Base-by-base conservation (phyloP, 2,888 invertebrate genomes). In the Cosmorhoe ocellata region DNA sequence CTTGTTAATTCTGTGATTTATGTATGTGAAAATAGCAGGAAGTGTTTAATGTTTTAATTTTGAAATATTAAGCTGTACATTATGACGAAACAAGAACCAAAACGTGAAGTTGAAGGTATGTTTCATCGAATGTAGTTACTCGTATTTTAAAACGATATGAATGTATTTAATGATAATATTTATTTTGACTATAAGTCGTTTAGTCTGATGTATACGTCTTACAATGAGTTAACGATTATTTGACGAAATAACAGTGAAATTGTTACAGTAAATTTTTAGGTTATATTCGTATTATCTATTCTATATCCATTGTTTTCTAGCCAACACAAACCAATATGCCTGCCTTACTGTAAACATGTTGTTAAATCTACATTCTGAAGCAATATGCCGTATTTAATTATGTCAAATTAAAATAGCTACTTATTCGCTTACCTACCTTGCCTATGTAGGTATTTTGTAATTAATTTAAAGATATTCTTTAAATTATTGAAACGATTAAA, bases 81-180 rank as follows among this genome's bases (percentile, higher is more conserved):
- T 45, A 79, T 79, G 76, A 42, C 60, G 18, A 70, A 70, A 52
- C 40, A 52, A n/a, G 57, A 64, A 43, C 34, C 45, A 6, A 74
- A 72, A 64, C 27, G 53, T n/a, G 72, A 70, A 32, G 44, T 52
- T 3, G 76, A 77, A 61, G 78, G 81, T 79, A 61, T 66, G 80
- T 33, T 11, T 2, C 0, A 22, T 4, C 8, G 3, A 32, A 18
- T 22, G 5, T 30, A 2, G 63, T 18, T 32, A 47, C 30, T 44
- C 6, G 2, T 22, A 7, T 27, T 34, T 33, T 31, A 13, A 1
- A 14, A 8, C 8, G 4, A 27, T 26, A 27, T 38, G 9, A 12
- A 10, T 40, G 22, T 11, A 30, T 18, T 9, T 30, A 7, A 8
- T 24, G 12, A 30, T 10, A 5, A 30, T 3, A 30, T 1, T 11